These are phyloP conservation scores for Liparis tanakae DNA, from an alignment of 2,797 vertebrate genomes.

Conservation along the genomic window DNA sequence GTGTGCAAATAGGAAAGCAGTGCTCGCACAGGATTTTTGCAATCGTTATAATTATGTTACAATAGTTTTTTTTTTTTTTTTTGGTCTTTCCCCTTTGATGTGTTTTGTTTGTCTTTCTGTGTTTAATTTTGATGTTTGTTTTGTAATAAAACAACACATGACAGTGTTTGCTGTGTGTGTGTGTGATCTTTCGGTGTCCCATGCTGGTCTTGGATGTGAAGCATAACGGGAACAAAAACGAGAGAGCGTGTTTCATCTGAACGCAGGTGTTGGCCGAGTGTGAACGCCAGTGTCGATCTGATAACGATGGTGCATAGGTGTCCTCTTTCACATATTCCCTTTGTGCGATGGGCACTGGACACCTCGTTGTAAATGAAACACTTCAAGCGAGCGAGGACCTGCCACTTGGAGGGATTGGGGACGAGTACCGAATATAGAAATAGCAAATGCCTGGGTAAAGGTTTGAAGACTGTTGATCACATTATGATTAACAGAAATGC, in stretches of 20 bases:
- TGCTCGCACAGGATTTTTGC: slow-evolving; percentile 28
- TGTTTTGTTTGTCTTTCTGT: slow-evolving; percentile 66
- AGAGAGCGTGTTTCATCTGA: not conserved
- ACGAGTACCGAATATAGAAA: not conserved
- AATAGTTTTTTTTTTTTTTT: slow-evolving; percentile 12
- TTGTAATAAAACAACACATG: slow-evolving; percentile 79
- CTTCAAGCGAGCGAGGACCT: slow-evolving; percentile 1
- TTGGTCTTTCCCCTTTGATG: slow-evolving; percentile 26
- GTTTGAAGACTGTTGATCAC: not conserved
- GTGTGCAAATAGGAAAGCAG: slow-evolving; percentile 16
- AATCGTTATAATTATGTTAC: slow-evolving; percentile 63
- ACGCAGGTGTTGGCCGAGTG: not conserved
- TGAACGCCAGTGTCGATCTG: slow-evolving; percentile 5
- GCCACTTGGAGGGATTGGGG: not conserved
- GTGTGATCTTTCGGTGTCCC: slow-evolving; percentile 1
- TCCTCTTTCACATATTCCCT: not conserved
- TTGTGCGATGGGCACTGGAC: slow-evolving; percentile 1
- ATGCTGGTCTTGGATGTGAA: not conserved
- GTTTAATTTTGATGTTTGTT: slow-evolving; percentile 70
- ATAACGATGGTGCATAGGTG: not conserved
- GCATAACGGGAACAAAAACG: not conserved
- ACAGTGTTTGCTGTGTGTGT: slow-evolving; percentile 1
- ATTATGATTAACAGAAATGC: not conserved
- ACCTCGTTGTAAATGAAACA: slow-evolving; percentile 13
- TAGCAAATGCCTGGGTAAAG: not conserved